A percentile compares a stretch with the other conserved stretches of the same genome.
Evolutionary conservation across 2,113 vertebrate species (phyloP).

Genomic region (Meriones unguiculatus): DNA sequence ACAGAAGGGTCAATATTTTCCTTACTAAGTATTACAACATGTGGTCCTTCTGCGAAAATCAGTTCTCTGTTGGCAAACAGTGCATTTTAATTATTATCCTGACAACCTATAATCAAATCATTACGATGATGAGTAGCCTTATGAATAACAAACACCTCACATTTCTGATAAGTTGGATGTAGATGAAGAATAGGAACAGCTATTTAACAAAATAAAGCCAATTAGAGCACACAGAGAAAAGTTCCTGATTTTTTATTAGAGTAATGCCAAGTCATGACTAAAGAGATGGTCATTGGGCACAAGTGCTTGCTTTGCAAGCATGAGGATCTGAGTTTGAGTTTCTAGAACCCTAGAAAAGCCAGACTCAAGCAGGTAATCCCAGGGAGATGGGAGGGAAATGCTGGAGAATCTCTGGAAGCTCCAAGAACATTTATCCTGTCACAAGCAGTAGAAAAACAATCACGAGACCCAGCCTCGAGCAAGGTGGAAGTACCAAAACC

Average conservation of each 20-base stretch:
- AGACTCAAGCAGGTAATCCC: neutral
- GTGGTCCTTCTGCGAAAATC: neutral
- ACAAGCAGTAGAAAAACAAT: neutral
- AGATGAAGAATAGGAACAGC: neutral
- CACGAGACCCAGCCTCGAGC: neutral
- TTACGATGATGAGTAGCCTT: neutral
- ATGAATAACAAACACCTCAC: neutral
- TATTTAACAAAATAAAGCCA: neutral
- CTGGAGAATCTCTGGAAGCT: neutral
- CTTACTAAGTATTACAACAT: neutral
- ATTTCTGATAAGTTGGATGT: neutral
- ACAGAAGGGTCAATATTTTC: neutral
- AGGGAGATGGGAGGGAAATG: neutral
- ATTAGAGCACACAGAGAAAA: neutral
- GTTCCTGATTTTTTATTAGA: neutral
- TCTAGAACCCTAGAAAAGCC: neutral
- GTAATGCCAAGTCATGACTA: neutral
- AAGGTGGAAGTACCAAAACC: neutral
- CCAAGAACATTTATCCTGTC: neutral
- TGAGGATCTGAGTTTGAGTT: neutral
- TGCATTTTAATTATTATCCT: neutral
- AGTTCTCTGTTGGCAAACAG: neutral
- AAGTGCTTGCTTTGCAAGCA: neutral
- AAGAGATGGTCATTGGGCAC: neutral
- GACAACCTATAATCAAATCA: conserved; percentile 10